Conservation (phyloP, 2,113 vertebrate species). For the Ahaetulla prasina region DNA sequence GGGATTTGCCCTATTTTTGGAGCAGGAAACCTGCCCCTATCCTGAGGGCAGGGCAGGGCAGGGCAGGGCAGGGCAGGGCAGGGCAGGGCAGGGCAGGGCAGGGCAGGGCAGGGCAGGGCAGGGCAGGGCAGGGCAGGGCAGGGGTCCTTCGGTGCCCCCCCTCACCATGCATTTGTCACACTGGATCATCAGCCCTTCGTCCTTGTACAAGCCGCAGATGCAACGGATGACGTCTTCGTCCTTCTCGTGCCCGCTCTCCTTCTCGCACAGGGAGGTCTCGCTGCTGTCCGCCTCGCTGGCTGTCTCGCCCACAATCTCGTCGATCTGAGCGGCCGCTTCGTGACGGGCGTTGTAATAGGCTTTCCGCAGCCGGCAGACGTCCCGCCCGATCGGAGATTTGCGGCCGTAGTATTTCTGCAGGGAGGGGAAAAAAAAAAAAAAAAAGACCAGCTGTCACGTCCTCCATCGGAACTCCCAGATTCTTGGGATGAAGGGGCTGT, state of each 20-base stretch:
- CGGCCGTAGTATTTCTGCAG: slow-evolving; percentile 93
- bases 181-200: slow-evolving; percentile 98
- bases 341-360: slow-evolving; percentile 92
- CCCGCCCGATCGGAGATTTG: slow-evolving; percentile 87
- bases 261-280: slow-evolving; percentile 79
- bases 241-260: slow-evolving; percentile 72
- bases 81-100: fast-evolving
- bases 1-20: background rate
- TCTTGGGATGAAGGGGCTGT: background rate
- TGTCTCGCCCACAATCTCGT: slow-evolving; percentile 96
- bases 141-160: slow-evolving; percentile 27
- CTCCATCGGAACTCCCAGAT: background rate
- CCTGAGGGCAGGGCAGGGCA: fast-evolving
- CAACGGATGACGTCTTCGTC: slow-evolving; percentile 95
- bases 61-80: fast-evolving
- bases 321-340: slow-evolving; percentile 91
- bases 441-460: background rate
- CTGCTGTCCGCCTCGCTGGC: slow-evolving; percentile 97
- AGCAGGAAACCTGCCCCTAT: background rate
- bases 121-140: fast-evolving
- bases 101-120: fast-evolving
- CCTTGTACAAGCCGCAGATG: slow-evolving; percentile 97
- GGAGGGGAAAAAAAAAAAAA: background rate
- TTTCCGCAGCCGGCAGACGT: slow-evolving; percentile 90
- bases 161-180: slow-evolving; percentile 98